Evolutionary conservation across 2,888 invertebrate genomes (phyloP).

Genomic region (Mythimna vitellina): DNA sequence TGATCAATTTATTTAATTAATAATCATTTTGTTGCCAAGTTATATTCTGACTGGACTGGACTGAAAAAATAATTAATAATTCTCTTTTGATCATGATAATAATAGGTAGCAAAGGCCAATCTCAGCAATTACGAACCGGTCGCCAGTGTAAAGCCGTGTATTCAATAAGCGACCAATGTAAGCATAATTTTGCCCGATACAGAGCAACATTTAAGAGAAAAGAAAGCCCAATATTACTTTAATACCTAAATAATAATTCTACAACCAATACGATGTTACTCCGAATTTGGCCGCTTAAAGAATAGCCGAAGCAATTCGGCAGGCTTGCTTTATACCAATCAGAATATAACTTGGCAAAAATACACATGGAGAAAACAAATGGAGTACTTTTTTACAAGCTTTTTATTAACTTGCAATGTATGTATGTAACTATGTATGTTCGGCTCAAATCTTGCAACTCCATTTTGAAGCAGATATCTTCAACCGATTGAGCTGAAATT

Average conservation of each 20-base stretch:
- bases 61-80: not conserved
- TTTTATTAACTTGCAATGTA: too few species aligned
- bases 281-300: not conserved
- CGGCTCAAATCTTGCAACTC: too few species aligned
- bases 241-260: conserved; percentile 17
- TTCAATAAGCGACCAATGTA: conserved; percentile 2
- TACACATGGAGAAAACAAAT: conserved; percentile 39
- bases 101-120: not conserved
- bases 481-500: too few species aligned
- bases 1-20: conserved; percentile 43
- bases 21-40: conserved; percentile 21
- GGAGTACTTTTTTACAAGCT: conserved; percentile 30
- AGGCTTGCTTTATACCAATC: conserved; percentile 18
- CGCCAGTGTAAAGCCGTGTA: not conserved
- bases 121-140: not conserved
- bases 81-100: not conserved
- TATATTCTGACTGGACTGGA: conserved; percentile 53
- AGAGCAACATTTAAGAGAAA: not conserved
- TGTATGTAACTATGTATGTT: too few species aligned
- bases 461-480: too few species aligned
- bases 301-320: not conserved
- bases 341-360: conserved; percentile 36
- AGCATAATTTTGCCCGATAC: not conserved
- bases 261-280: conserved; percentile 35
- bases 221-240: conserved; percentile 13